phyloP scores from a whole-genome alignment of 2,797 vertebrate genomes.

The Enteromius trimaculatus region DNA sequence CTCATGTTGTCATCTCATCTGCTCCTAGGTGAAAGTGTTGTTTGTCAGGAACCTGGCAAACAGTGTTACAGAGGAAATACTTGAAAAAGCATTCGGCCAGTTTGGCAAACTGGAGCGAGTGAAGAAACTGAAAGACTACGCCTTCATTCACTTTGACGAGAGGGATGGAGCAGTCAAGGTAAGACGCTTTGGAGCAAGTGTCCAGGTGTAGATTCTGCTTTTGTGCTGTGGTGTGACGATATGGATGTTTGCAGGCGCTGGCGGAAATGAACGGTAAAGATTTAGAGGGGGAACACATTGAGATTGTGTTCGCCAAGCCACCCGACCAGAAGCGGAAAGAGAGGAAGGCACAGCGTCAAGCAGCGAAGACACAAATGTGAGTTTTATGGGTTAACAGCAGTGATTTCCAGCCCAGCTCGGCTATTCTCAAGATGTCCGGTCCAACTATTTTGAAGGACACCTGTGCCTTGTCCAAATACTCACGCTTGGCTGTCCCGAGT shows the following conservation, averaged over 20 bases:
- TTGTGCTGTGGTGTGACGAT: background rate
- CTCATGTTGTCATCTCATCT: background rate
- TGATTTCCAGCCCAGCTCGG: background rate
- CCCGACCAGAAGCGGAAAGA: slow-evolving; percentile 99
- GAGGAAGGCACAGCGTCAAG: slow-evolving; percentile 98
- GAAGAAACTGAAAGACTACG: slow-evolving; percentile 99
- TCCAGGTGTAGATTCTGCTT: background rate
- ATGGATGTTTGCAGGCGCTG: slow-evolving; percentile 85
- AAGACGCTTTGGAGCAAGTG: slow-evolving; percentile 37
- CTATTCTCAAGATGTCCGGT: background rate
- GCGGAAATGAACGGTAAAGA: slow-evolving; percentile 98
- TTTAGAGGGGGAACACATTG: slow-evolving; percentile 96
- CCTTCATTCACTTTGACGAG: slow-evolving; percentile 98
- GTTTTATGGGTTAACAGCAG: slow-evolving; percentile 42
- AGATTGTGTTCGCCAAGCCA: slow-evolving; percentile 99
- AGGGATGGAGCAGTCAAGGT: slow-evolving; percentile 98
- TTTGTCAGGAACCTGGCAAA: slow-evolving; percentile 96
- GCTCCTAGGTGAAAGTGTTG: slow-evolving; percentile 90
- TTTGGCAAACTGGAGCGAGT: slow-evolving; percentile 95
- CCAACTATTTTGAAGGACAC: background rate
- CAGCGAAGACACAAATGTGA: slow-evolving; percentile 98
- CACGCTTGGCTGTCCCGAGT: background rate
- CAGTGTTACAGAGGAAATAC: slow-evolving; percentile 92
- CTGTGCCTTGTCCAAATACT: background rate
- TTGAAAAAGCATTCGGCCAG: slow-evolving; percentile 91